phyloP scores from a whole-genome alignment of 2,888 invertebrate species.

The Imbricaverruca yamaguchii region DNA sequence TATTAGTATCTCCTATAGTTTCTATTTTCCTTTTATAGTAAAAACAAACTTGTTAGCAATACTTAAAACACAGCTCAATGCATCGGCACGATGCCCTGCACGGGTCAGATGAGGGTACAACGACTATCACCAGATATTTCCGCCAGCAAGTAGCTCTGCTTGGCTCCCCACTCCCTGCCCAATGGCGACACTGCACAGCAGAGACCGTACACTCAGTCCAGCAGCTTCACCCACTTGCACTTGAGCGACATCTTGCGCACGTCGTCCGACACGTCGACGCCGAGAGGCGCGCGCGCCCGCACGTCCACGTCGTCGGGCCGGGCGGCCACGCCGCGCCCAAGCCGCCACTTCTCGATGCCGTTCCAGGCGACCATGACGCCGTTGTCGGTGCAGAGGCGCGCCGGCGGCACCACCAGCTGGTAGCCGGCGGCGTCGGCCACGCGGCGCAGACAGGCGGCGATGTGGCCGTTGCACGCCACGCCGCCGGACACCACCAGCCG shows the following conservation, averaged over 20 bases:
- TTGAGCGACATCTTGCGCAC: constrained; percentile 27
- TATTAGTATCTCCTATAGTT: no score
- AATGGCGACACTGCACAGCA: no score
- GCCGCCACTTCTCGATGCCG: constrained; percentile 68
- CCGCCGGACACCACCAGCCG: constrained; percentile 83
- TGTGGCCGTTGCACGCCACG: constrained; percentile 84
- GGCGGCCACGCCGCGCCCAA: constrained; percentile 45
- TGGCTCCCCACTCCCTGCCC: no score
- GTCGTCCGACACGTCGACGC: constrained; percentile 28
- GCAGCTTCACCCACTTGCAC: constrained; percentile 30
- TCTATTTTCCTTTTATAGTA: no score
- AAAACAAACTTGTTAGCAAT: no score
- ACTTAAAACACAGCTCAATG: no score
- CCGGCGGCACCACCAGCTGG: constrained; percentile 65
- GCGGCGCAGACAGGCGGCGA: constrained; percentile 59
- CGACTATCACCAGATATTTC: no score
- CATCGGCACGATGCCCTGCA: no score
- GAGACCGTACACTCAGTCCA: background rate
- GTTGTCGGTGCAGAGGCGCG: constrained; percentile 88
- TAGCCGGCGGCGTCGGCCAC: constrained; percentile 59
- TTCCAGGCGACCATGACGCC: constrained; percentile 99
- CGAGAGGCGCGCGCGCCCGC: constrained; percentile 38
- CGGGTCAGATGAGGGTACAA: no score
- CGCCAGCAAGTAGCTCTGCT: no score
- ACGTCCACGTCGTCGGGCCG: constrained; percentile 55